Evolutionary conservation across 2,888 invertebrate genomes (phyloP).

Genomic region (Phaedon cochleariae): DNA sequence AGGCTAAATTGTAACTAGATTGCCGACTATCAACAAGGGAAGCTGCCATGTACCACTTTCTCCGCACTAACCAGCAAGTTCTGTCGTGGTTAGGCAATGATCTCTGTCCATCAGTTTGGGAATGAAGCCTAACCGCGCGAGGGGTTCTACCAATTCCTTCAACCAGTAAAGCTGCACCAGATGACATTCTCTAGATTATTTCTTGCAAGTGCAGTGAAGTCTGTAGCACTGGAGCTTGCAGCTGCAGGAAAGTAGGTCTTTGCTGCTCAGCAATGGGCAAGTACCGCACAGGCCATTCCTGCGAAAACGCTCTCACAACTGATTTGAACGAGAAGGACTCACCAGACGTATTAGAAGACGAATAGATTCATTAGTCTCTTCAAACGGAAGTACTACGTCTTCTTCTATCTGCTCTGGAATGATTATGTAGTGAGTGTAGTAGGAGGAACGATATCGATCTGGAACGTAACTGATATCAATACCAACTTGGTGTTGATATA

Average conservation of each 20-base stretch:
- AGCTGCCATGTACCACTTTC: too few relatives aligned
- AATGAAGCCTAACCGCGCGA: neutral
- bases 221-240: too few relatives aligned
- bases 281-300: too few relatives aligned
- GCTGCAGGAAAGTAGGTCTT: too few relatives aligned
- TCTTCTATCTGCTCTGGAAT: neutral
- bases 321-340: too few relatives aligned
- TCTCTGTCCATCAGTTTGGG: too few relatives aligned
- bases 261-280: too few relatives aligned
- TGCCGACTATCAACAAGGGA: slow-evolving; percentile 8
- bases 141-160: neutral
- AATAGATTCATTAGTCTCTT: neutral
- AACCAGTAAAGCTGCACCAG: neutral
- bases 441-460: neutral
- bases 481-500: too few relatives aligned
- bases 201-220: too few relatives aligned
- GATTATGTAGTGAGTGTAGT: neutral
- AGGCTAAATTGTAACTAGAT: neutral
- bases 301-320: too few relatives aligned
- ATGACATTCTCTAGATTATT: too few relatives aligned
- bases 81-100: neutral
- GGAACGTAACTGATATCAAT: neutral
- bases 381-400: neutral
- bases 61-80: too few relatives aligned
- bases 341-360: neutral